phyloP scores from a whole-genome alignment of 2,797 vertebrate species.

The Urophycis tenuis region DNA sequence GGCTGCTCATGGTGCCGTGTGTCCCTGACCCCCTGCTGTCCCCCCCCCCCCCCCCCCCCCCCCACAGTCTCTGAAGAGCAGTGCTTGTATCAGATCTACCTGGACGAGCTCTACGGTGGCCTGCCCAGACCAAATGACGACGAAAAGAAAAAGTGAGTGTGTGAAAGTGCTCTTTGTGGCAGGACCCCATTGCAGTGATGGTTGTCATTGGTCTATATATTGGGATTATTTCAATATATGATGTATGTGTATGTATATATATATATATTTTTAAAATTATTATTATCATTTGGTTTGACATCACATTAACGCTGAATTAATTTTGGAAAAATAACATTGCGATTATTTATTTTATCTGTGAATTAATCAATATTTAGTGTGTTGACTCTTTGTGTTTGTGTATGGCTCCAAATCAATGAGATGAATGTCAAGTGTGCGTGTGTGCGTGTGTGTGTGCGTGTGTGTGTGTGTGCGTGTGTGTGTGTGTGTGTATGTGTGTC shows the following conservation, averaged over 20 bases:
- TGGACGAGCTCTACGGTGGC: conserved; percentile 92
- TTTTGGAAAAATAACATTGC: neutral
- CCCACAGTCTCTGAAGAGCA: conserved; percentile 91
- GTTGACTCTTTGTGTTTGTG: neutral
- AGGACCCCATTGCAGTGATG: neutral
- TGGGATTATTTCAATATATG: neutral
- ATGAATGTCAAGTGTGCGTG: no score
- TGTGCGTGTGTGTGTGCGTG: no score
- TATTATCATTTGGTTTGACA: no score
- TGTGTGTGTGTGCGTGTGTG: no score
- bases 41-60: conserved; percentile 29
- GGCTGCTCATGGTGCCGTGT: conserved; percentile 34
- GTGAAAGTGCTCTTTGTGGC: neutral
- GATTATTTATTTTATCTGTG: no score
- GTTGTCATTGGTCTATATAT: neutral
- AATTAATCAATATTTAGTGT: no score
- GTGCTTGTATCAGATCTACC: conserved; percentile 96
- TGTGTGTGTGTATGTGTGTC: no score
- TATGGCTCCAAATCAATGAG: no score
- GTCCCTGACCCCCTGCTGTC: conserved; percentile 35
- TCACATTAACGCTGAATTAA: no score
- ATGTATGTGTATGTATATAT: neutral
- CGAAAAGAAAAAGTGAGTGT: conserved; percentile 91
- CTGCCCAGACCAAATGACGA: conserved; percentile 92
- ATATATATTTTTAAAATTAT: neutral